phyloP scores from a whole-genome alignment of 1,140 invertebrate species.

The Stegodyphus mimosarum region DNA sequence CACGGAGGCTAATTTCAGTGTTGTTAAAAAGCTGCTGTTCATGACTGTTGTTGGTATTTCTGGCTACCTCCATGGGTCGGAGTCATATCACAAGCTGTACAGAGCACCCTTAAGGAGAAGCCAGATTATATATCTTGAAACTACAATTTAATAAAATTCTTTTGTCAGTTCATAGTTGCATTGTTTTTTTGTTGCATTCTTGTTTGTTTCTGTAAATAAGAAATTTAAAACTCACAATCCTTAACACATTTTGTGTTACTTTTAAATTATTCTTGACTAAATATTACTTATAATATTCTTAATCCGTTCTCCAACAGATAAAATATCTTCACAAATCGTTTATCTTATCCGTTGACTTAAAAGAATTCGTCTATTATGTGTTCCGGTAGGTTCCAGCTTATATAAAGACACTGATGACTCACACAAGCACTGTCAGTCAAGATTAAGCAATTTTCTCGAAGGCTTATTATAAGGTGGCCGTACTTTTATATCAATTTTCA shows the following conservation, averaged over 20 bases:
- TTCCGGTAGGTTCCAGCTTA: no score
- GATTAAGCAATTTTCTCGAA: no score
- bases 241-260: neutral
- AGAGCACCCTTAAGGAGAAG: constrained; percentile 21
- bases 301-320: neutral
- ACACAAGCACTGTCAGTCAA: no score
- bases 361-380: no score
- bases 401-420: no score
- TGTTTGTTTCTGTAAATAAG: neutral
- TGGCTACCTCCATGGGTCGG: neutral
- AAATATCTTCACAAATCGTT: neutral
- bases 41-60: constrained; percentile 8
- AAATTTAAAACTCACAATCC: neutral
- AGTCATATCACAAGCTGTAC: constrained; percentile 58
- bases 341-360: neutral
- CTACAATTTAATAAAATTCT: constrained; percentile 47
- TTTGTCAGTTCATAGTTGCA: constrained; percentile 2
- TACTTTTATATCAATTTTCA: no score
- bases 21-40: neutral
- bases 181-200: neutral
- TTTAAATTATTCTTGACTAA: neutral
- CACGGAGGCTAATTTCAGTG: constrained; percentile 3
- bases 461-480: no score
- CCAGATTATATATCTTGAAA: constrained; percentile 9
- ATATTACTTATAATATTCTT: neutral